phyloP scores from a whole-genome alignment of 1,140 invertebrate genomes.

The Drosophila willistoni region DNA sequence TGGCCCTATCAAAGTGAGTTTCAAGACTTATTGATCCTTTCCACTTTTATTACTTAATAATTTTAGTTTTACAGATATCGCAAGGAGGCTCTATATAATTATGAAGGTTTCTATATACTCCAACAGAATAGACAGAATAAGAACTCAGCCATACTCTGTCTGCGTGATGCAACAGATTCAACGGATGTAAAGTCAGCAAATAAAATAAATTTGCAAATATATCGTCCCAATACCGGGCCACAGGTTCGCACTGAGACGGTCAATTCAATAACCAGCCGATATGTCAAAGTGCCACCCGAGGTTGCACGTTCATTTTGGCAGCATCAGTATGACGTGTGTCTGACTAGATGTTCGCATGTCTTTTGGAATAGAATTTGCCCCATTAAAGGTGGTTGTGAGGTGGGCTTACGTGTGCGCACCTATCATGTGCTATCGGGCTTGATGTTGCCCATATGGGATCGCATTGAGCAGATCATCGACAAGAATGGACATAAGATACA shows the following conservation, averaged over 20 bases:
- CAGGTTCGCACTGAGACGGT: constrained; percentile 58
- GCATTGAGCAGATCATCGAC: constrained; percentile 55
- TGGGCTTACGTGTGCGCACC: constrained; percentile 55
- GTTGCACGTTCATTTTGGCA: constrained; percentile 40
- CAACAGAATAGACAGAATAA: constrained; percentile 47
- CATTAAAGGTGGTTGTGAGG: constrained; percentile 34
- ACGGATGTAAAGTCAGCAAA: not conserved
- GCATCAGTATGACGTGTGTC: constrained; percentile 48
- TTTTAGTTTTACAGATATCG: constrained; percentile 28
- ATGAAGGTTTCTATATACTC: constrained; percentile 62
- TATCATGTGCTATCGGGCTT: too few relatives aligned
- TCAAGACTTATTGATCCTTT: too few relatives aligned
- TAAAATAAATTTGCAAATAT: constrained; percentile 52
- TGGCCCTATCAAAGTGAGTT: constrained; percentile 88
- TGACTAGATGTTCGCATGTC: constrained; percentile 51
- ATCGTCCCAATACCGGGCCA: constrained; percentile 60
- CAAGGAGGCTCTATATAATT: constrained; percentile 26
- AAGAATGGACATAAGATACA: constrained; percentile 55
- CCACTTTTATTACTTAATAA: not conserved
- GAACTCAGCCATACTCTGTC: constrained; percentile 57
- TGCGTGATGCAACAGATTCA: constrained; percentile 9
- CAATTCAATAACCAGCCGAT: constrained; percentile 47
- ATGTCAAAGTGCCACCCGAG: constrained; percentile 41
- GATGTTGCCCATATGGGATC: constrained; percentile 67
- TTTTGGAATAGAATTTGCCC: constrained; percentile 56